These are phyloP conservation scores for Octodon degus DNA, from an alignment of 2,113 vertebrate genomes.

Conservation along the genomic window DNA sequence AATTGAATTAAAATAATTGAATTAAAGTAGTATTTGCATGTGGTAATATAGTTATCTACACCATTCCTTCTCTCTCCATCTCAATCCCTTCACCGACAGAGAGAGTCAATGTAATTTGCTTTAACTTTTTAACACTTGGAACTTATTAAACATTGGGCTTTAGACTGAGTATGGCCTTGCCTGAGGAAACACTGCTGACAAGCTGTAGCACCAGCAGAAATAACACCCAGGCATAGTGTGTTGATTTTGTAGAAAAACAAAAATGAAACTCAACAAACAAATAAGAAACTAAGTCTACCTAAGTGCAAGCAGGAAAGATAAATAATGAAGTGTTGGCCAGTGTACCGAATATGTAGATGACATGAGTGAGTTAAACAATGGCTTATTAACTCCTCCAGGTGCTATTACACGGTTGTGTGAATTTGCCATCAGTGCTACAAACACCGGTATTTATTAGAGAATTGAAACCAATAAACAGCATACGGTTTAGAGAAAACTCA, in stretches of 20 bases:
- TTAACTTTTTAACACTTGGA: constrained; percentile 26
- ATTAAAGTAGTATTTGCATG: constrained; percentile 63
- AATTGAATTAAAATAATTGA: constrained; percentile 42
- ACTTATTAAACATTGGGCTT: not conserved
- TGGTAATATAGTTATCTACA: not conserved
- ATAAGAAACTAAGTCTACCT: not conserved
- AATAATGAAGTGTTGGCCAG: not conserved
- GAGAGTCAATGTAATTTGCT: constrained; percentile 31
- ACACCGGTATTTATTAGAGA: not conserved
- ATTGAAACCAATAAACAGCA: not conserved
- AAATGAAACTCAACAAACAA: not conserved
- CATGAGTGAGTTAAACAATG: not conserved
- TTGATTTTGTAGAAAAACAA: not conserved
- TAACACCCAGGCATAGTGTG: not conserved
- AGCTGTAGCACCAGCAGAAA: constrained; percentile 37
- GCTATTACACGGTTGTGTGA: not conserved
- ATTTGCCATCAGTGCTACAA: not conserved
- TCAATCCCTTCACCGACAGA: not conserved
- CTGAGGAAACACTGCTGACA: not conserved
- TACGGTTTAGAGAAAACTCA: not conserved
- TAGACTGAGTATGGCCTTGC: not conserved
- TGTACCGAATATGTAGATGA: constrained; percentile 22
- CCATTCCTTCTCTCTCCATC: not conserved
- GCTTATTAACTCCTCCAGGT: not conserved
- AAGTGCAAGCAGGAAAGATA: not conserved